Conservation (phyloP, 1,140 invertebrate species). For the Heliothis virescens region DNA sequence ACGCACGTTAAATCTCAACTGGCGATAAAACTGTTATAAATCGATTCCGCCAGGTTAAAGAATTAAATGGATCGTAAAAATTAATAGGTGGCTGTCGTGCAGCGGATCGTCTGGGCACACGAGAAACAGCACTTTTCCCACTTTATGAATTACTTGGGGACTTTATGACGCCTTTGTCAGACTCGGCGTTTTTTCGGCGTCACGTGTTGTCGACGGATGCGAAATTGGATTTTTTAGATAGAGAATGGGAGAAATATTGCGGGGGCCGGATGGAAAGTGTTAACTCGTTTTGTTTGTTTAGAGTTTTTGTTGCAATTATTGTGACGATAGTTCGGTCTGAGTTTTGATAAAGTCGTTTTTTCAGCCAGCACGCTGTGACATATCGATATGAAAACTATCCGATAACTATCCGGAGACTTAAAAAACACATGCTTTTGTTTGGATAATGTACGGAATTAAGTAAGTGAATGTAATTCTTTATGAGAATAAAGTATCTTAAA, state of each 20-base stretch:
- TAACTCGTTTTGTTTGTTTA: slow-evolving; percentile 47
- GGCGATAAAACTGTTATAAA: slow-evolving; percentile 82
- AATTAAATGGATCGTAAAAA: slow-evolving; percentile 84
- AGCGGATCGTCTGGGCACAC: slow-evolving; percentile 57
- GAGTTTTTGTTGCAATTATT: slow-evolving; percentile 35
- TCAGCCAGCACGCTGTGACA: background rate
- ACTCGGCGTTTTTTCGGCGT: slow-evolving; percentile 72
- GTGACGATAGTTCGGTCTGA: slow-evolving; percentile 2
- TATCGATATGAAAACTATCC: too few relatives aligned
- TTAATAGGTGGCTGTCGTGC: slow-evolving; percentile 79
- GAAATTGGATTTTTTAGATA: slow-evolving; percentile 83
- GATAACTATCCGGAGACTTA: too few relatives aligned
- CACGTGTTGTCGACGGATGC: slow-evolving; percentile 80
- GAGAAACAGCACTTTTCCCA: slow-evolving; percentile 72
- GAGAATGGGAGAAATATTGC: slow-evolving; percentile 69
- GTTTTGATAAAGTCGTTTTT: background rate
- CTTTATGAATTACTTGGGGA: slow-evolving; percentile 82
- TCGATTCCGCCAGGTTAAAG: slow-evolving; percentile 83
- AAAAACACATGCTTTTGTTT: too few relatives aligned
- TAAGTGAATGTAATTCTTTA: too few relatives aligned
- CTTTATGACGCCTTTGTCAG: slow-evolving; percentile 81
- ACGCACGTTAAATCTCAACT: slow-evolving; percentile 71
- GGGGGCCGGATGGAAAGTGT: slow-evolving; percentile 36
- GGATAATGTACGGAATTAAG: too few relatives aligned
- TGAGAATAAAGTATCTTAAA: too few relatives aligned